These are phyloP conservation scores for Notarius quadriscutis DNA, from an alignment of 2,113 vertebrate species.

Conservation along the genomic window DNA sequence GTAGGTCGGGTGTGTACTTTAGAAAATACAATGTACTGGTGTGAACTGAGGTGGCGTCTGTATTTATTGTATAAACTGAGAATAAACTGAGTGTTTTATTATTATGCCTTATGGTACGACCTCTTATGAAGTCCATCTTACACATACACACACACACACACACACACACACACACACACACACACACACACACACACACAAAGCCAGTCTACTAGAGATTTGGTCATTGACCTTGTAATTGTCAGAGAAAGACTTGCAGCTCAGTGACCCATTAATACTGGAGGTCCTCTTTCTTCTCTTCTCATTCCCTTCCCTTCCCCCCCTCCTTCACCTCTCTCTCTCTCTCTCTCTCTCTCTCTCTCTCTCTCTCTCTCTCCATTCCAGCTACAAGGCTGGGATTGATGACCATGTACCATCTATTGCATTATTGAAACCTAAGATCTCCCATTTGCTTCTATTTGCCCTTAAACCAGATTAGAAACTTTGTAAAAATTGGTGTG, in stretches of 20 bases:
- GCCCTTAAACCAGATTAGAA: conserved; percentile 3
- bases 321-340: conserved; percentile 61
- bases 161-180: conserved; percentile 9
- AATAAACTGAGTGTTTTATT: not conserved
- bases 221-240: conserved; percentile 64
- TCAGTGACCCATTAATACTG: conserved; percentile 59
- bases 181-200: not conserved
- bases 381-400: conserved; percentile 76
- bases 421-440: conserved; percentile 73
- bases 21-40: not conserved
- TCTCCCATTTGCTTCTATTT: conserved; percentile 55
- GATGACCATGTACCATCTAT: conserved; percentile 67
- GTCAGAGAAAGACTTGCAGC: conserved; percentile 50
- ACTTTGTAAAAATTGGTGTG: not conserved
- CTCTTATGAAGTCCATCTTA: not conserved
- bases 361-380: conserved; percentile 77
- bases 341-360: not conserved
- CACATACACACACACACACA: conserved; percentile 19
- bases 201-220: conserved; percentile 20
- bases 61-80: not conserved
- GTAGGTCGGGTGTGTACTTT: not conserved
- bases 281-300: conserved; percentile 34
- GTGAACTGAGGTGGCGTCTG: not conserved
- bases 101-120: conserved; percentile 3
- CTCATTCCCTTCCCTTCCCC: not conserved